Evolutionary conservation across 2,797 vertebrate genomes (phyloP), one percentile per base, ranked within the genome.

Genomic region (Galagoides demidoff): DNA sequence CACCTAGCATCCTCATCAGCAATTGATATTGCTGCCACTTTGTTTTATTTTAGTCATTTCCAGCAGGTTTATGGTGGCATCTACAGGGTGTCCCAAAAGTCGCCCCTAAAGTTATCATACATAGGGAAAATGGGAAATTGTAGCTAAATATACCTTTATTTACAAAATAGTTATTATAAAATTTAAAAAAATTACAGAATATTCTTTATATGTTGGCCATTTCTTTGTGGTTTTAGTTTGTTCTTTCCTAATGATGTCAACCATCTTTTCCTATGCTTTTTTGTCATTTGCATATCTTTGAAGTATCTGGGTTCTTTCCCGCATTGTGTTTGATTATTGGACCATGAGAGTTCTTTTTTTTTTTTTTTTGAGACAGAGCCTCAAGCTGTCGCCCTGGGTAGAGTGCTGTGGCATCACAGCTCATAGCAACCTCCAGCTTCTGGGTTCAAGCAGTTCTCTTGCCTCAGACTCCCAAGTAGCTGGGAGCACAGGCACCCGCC

Each of bases 1-100:
- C 82, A 49, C 27, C 52, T 34, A 22, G 9, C n/a, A 4, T 92
- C 14, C 55, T 83, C 1, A 3, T 3, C 4, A 29, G 43, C 17
- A 20, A 63, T 87, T 79, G 64, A n/a, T 89, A 55, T 79, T 92
- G 27, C 61, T 31, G 11, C 4, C 49, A 14, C 49, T 83, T 92
- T 73, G 31, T 92, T 90, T 95, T 86, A 71, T 85, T 89, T n/a
- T 61, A 94, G 85, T 20, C 39, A 14, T 82, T 85, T 82, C 37
- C 7, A 10, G 2, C 20, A 45, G 85, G 31, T 64, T 78, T 87
- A 61, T 92, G 73, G 61, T 63, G 43, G 20, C 73, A 34, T 76
- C 29, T 76, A 61, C 49, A 52, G 49, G 49, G 49, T 52, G 49
- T 52, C 49, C 13, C 49, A 52, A 52, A 52, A 52, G 49, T 52